These are phyloP conservation scores for Ormyrus nitidulus DNA, from an alignment of 2,888 invertebrate genomes.

Conservation along the genomic window DNA sequence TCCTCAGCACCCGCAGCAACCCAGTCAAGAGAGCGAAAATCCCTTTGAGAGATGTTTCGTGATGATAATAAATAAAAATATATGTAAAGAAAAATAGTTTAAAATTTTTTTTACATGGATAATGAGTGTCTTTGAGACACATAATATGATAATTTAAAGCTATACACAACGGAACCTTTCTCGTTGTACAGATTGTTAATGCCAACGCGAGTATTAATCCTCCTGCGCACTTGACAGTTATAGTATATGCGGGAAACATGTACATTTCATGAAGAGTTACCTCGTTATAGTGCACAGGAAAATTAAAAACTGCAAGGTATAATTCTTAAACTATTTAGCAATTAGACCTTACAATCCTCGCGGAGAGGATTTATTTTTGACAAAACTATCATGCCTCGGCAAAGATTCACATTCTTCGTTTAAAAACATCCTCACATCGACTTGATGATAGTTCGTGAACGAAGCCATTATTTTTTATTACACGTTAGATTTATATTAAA, in stretches of 20 bases:
- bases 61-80: slow-evolving; percentile 49
- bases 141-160: slow-evolving; percentile 68
- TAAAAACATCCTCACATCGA: slow-evolving; percentile 47
- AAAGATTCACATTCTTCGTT: slow-evolving; percentile 45
- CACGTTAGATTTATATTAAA: slow-evolving; percentile 44
- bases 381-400: slow-evolving; percentile 30
- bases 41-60: no score
- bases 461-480: slow-evolving; percentile 43
- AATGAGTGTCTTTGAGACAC: slow-evolving; percentile 24
- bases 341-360: slow-evolving; percentile 35
- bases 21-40: no score
- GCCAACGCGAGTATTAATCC: slow-evolving; percentile 18
- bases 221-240: no score
- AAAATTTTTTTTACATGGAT: slow-evolving; percentile 46
- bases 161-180: slow-evolving; percentile 68
- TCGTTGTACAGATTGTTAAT: slow-evolving; percentile 58
- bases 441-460: slow-evolving; percentile 39
- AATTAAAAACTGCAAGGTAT: slow-evolving; percentile 23
- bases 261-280: no score
- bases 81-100: slow-evolving; percentile 39
- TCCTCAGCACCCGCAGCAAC: no score
- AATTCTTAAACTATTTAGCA: slow-evolving; percentile 27
- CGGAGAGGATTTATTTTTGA: not conserved
- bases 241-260: no score
- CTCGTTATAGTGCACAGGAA: no score